phyloP scores from a whole-genome alignment of 1,140 invertebrate species.

The Conus betulinus region DNA sequence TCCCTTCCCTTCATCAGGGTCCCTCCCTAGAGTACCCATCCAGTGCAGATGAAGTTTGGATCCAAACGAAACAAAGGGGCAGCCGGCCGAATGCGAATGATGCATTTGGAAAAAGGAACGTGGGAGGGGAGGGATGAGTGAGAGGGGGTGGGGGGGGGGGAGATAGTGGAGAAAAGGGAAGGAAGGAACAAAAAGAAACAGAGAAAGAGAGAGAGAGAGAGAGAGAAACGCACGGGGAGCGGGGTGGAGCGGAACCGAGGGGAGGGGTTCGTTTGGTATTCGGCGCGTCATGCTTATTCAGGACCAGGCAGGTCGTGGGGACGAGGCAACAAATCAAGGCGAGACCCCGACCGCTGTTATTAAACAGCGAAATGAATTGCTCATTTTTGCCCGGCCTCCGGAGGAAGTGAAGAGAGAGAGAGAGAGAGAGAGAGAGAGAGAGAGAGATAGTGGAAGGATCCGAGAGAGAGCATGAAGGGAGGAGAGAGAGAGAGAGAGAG shows the following conservation, averaged over 20 bases:
- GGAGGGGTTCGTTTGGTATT: conserved; percentile 24
- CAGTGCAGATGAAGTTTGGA: conserved; percentile 12
- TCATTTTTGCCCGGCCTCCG: conserved; percentile 34
- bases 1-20: conserved; percentile 32
- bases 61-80: conserved; percentile 33
- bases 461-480: neutral
- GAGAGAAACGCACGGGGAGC: too few relatives aligned
- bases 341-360: conserved; percentile 32
- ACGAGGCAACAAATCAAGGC: conserved; percentile 26
- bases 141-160: too few relatives aligned
- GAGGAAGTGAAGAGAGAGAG: too few relatives aligned
- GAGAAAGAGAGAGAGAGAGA: too few relatives aligned
- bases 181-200: too few relatives aligned
- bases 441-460: neutral
- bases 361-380: conserved; percentile 45
- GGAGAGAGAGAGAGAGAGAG: neutral
- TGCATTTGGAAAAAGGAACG: conserved; percentile 31
- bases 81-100: conserved; percentile 36
- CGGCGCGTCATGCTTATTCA: conserved; percentile 35
- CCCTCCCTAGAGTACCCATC: conserved; percentile 34
- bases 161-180: too few relatives aligned
- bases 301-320: conserved; percentile 27
- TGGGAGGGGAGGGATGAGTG: neutral
- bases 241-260: neutral
- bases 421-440: neutral